Evolutionary conservation across 2,888 invertebrate genomes (phyloP).

Genomic region (Tuberolachnus salignus): DNA sequence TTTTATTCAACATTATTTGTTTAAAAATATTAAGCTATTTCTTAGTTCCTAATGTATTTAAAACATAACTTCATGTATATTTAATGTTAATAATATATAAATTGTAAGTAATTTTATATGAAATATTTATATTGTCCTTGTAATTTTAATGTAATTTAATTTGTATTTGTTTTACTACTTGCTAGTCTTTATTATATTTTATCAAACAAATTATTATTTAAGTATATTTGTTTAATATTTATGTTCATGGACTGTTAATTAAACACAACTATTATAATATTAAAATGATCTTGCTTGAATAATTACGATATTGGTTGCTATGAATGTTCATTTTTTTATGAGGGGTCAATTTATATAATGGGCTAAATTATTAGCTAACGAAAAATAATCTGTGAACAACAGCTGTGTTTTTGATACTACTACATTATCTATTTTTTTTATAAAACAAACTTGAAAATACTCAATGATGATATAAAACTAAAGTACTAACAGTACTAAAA

Average conservation of each 20-base stretch:
- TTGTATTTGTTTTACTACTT: not conserved
- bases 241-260: not conserved
- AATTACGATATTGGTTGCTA: not conserved
- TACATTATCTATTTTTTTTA: too few relatives aligned
- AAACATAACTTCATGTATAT: not conserved
- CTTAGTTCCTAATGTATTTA: slow-evolving; percentile 39
- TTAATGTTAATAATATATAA: too few relatives aligned
- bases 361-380: too few relatives aligned
- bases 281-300: not conserved
- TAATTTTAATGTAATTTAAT: not conserved
- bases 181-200: slow-evolving; percentile 11
- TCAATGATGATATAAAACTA: too few relatives aligned
- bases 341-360: too few relatives aligned
- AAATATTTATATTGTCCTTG: not conserved
- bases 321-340: not conserved
- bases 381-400: too few relatives aligned
- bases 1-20: not conserved
- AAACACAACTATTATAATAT: not conserved
- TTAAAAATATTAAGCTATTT: not conserved
- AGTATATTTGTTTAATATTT: not conserved
- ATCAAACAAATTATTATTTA: not conserved
- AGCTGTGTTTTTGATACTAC: too few relatives aligned
- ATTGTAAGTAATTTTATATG: not conserved
- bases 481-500: too few relatives aligned
- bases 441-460: too few relatives aligned